These are phyloP conservation scores for Fabriciana adippe DNA, from an alignment of 2,888 invertebrate genomes.

Conservation along the genomic window DNA sequence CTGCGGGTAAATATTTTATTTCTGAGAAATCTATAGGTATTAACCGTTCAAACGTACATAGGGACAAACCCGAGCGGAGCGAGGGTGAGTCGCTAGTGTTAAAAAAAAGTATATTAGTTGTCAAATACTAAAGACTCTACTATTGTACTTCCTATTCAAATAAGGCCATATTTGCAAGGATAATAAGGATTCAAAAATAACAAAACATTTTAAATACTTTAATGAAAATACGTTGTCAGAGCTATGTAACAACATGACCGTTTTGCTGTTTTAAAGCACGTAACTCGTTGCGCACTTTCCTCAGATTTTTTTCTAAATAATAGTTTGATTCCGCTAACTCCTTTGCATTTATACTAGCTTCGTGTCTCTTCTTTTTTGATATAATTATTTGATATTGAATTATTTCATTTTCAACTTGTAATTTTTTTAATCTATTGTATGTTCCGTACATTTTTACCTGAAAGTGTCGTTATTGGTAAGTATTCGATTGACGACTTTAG, in stretches of 20 bases:
- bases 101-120: no score
- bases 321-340: conserved; percentile 62
- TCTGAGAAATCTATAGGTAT: no score
- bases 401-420: conserved; percentile 54
- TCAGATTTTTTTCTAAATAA: conserved; percentile 56
- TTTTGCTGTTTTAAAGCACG: conserved; percentile 46
- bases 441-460: conserved; percentile 36
- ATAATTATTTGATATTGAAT: conserved; percentile 51
- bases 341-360: conserved; percentile 58
- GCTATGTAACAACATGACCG: neutral
- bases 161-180: no score
- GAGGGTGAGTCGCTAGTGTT: no score
- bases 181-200: neutral
- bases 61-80: no score
- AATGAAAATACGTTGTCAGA: no score
- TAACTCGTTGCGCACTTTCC: conserved; percentile 52
- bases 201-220: neutral
- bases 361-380: conserved; percentile 54
- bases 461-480: no score
- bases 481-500: no score
- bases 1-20: no score
- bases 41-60: no score
- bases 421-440: conserved; percentile 43
- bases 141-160: no score
- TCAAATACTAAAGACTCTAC: no score